A percentile compares a stretch with the other conserved stretches of the same genome.
Evolutionary conservation across 2,113 vertebrate species (phyloP).

Genomic region (Cathartes aura): DNA sequence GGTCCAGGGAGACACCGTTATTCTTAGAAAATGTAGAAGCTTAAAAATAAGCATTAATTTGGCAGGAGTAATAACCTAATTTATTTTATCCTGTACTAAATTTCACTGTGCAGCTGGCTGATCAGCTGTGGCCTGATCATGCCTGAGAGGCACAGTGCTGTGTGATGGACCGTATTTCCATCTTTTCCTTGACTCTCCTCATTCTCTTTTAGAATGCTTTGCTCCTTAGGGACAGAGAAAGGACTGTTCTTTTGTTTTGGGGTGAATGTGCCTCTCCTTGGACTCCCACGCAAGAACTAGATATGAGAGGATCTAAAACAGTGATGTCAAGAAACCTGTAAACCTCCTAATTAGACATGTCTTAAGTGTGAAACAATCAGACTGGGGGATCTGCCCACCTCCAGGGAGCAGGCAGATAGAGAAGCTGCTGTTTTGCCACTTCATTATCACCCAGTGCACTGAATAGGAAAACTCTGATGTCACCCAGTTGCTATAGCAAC

Average conservation of each 20-base stretch:
- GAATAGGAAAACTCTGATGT: constrained; percentile 40
- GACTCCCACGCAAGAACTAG: background rate
- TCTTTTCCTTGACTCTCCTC: constrained; percentile 12
- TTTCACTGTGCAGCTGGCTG: constrained; percentile 40
- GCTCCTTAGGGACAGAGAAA: background rate
- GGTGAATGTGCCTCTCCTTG: background rate
- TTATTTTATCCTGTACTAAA: constrained; percentile 17
- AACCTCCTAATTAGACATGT: constrained; percentile 29
- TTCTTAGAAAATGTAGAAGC: background rate
- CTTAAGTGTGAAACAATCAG: constrained; percentile 26
- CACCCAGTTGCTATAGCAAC: constrained; percentile 78
- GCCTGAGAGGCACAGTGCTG: constrained; percentile 30
- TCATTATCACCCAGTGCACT: constrained; percentile 54
- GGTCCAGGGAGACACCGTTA: background rate
- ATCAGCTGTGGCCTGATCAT: constrained; percentile 48
- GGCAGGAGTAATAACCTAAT: background rate
- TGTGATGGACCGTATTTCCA: background rate
- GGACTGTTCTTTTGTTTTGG: background rate
- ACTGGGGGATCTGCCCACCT: background rate
- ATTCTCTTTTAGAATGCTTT: background rate
- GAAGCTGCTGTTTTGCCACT: constrained; percentile 35
- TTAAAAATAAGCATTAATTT: constrained; percentile 44
- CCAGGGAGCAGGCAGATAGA: background rate
- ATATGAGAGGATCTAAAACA: background rate
- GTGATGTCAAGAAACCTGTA: background rate